These are phyloP conservation scores for Xiphias gladius DNA, from an alignment of 2,113 vertebrate genomes.

Conservation along the genomic window DNA sequence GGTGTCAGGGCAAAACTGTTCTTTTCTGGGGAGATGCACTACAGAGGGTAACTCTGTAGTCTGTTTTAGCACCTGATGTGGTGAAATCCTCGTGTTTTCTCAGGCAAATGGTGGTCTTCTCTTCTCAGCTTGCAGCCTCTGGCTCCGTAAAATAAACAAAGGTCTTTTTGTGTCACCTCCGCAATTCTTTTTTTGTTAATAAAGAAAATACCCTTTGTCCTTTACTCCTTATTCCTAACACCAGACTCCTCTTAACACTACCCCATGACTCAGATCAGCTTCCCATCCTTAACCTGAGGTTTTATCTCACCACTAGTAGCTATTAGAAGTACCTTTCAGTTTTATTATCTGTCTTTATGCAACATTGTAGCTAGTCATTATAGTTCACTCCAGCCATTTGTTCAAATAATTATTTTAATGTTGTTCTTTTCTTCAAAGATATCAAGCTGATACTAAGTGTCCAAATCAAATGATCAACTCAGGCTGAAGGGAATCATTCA, in stretches of 20 bases:
- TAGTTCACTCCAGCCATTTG: neutral
- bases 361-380: neutral
- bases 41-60: too few relatives aligned
- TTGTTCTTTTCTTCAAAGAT: constrained; percentile 6
- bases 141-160: constrained; percentile 62
- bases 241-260: constrained; percentile 21
- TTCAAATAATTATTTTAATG: neutral
- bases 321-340: constrained; percentile 3
- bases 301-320: constrained; percentile 11
- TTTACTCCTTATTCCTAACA: constrained; percentile 39
- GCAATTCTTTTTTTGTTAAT: constrained; percentile 46
- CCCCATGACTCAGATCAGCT: constrained; percentile 60
- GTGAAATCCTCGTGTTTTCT: constrained; percentile 73
- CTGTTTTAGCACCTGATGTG: constrained; percentile 60
- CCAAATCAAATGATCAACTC: constrained; percentile 38
- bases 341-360: neutral
- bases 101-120: constrained; percentile 26
- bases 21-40: constrained; percentile 50
- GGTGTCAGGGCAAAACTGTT: constrained; percentile 57
- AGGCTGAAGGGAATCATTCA: constrained; percentile 39
- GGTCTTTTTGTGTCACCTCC: constrained; percentile 70
- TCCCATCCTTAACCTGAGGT: constrained; percentile 28
- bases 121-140: constrained; percentile 51
- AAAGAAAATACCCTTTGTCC: constrained; percentile 64
- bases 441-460: constrained; percentile 13